Conservation (phyloP, 2,797 vertebrate genomes). For the Octomys mimax region DNA sequence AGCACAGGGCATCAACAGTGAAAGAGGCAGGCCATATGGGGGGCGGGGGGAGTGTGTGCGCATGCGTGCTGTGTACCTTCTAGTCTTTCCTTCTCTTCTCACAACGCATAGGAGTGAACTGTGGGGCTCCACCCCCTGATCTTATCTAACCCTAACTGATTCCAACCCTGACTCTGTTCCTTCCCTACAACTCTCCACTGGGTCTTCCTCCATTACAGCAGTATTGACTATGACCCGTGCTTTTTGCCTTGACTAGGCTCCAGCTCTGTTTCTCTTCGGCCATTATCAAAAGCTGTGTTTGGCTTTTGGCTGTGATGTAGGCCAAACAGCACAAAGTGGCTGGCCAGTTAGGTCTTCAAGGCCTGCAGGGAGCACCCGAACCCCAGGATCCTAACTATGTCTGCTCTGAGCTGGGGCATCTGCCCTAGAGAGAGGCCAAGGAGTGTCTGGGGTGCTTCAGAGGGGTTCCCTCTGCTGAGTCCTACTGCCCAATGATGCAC, state of each 20-base stretch:
- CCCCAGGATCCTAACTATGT: rapidly evolving
- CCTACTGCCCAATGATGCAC: not conserved
- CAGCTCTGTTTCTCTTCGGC: not conserved
- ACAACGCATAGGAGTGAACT: not conserved
- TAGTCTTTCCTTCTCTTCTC: not conserved
- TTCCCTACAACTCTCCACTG: not conserved
- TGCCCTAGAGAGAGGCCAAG: not conserved
- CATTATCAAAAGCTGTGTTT: no score
- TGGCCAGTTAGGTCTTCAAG: not conserved
- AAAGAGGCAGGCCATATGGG: not conserved
- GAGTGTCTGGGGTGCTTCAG: not conserved
- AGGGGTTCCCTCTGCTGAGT: not conserved
- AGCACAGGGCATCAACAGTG: not conserved
- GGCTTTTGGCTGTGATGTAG: not conserved
- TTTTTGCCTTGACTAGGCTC: not conserved
- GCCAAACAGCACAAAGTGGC: not conserved
- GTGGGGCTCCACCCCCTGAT: not conserved
- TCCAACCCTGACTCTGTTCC: not conserved
- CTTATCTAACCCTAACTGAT: no score
- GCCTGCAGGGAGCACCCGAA: rapidly evolving
- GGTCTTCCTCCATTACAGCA: not conserved
- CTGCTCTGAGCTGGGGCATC: not conserved
- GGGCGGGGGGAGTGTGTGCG: not conserved
- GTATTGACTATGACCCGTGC: not conserved
- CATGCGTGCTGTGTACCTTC: not conserved